Evolutionary conservation across 1,140 invertebrate species (phyloP).

Genomic region (Lepidurus couesii): DNA sequence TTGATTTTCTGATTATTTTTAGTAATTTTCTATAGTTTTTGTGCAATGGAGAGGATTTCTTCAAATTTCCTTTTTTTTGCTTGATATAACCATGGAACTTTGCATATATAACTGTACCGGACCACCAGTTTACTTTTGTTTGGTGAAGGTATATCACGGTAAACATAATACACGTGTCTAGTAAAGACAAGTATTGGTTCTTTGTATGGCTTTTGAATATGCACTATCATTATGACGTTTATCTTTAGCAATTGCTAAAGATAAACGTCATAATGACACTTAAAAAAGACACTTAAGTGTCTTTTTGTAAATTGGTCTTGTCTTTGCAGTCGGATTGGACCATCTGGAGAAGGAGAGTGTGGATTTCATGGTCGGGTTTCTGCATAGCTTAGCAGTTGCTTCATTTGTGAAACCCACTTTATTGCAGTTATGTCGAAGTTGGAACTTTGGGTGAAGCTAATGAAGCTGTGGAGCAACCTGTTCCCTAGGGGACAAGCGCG

Average conservation of each 20-base stretch:
- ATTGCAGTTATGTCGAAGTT: background rate
- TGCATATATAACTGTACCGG: background rate
- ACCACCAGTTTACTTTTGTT: slow-evolving; percentile 4
- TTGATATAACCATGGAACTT: background rate
- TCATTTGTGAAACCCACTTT: background rate
- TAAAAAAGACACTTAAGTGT: no score
- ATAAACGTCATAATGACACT: no score
- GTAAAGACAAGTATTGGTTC: background rate
- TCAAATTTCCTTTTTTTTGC: background rate
- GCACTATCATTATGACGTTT: no score
- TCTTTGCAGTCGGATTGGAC: background rate
- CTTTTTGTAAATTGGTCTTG: background rate
- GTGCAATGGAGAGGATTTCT: background rate
- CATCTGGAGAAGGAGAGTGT: background rate
- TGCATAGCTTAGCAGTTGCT: slow-evolving; percentile 6
- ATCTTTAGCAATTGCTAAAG: no score
- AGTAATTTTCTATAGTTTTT: background rate
- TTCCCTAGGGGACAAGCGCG: background rate
- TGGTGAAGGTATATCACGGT: slow-evolving; percentile 15
- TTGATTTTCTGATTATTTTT: background rate
- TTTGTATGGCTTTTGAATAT: background rate
- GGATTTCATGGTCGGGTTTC: slow-evolving; percentile 1
- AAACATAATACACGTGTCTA: background rate
- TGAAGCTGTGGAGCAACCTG: background rate
- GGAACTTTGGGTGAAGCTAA: background rate